Evolutionary conservation across 2,797 vertebrate species (phyloP).

Genomic region (Gymnothorax reevesii): DNA sequence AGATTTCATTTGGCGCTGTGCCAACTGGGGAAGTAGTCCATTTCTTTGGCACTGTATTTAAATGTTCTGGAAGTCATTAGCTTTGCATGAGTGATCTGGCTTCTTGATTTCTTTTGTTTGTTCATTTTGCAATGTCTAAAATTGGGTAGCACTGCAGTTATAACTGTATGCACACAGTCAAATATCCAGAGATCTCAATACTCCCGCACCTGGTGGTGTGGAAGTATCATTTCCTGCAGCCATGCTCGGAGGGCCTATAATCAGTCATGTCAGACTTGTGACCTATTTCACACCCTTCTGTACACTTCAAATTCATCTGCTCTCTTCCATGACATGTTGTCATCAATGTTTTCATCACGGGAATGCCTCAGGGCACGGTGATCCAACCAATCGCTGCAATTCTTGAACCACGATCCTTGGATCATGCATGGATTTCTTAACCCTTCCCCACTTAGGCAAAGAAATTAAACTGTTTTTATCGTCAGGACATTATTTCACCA

Average conservation of each 20-base stretch:
- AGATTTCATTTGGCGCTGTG: not conserved
- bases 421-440: not conserved
- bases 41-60: not conserved
- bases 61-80: not conserved
- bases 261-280: not conserved
- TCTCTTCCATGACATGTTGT: not conserved
- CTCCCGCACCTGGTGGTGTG: not conserved
- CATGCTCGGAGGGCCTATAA: not conserved
- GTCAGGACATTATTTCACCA: too few relatives aligned
- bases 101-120: not conserved
- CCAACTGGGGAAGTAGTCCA: not conserved
- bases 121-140: not conserved
- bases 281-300: not conserved
- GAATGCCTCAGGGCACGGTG: too few relatives aligned
- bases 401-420: too few relatives aligned
- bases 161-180: not conserved
- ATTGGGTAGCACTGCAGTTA: not conserved
- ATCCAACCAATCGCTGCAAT: too few relatives aligned
- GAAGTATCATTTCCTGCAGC: too few relatives aligned
- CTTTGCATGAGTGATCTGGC: not conserved
- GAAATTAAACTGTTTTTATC: too few relatives aligned
- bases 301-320: not conserved
- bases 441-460: too few relatives aligned
- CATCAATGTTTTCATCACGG: too few relatives aligned
- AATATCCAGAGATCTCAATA: not conserved